A percentile compares a stretch with the other conserved stretches of the same genome.
Evolutionary conservation across 2,888 invertebrate genomes (phyloP).

Genomic region (Andrena praecox): DNA sequence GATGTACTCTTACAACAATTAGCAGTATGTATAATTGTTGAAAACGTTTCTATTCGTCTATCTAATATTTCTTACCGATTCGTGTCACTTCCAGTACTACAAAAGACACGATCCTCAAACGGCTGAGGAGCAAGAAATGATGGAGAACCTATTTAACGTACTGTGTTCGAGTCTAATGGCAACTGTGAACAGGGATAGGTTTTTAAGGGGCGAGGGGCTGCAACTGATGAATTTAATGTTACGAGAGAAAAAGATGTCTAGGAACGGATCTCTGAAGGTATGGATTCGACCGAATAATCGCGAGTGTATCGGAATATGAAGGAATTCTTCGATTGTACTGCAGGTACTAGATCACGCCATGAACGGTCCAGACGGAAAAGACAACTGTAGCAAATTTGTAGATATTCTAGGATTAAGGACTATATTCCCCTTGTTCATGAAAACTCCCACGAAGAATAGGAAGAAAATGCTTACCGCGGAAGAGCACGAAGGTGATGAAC

Average conservation of each 20-base stretch:
- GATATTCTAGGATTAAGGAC: conserved; percentile 98
- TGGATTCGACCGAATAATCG: not conserved
- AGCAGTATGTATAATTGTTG: conserved; percentile 88
- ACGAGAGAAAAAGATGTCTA: conserved; percentile 97
- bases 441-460: conserved; percentile 95
- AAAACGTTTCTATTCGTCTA: not conserved
- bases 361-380: conserved; percentile 96
- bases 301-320: not conserved
- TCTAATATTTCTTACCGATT: conserved; percentile 20
- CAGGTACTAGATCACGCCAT: conserved; percentile 97
- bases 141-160: conserved; percentile 99
- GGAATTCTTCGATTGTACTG: conserved; percentile 5
- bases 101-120: conserved; percentile 97
- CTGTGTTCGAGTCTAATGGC: conserved; percentile 97
- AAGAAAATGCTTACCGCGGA: conserved; percentile 93
- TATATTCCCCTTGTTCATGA: conserved; percentile 99
- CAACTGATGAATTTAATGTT: conserved; percentile 99
- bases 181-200: conserved; percentile 94
- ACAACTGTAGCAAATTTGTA: conserved; percentile 99
- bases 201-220: conserved; percentile 97
- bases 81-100: conserved; percentile 89
- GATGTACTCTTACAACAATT: conserved; percentile 98
- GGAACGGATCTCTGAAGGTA: conserved; percentile 97
- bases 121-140: conserved; percentile 98
- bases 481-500: conserved; percentile 92